Evolutionary conservation across 2,888 invertebrate genomes (phyloP), one percentile per base, ranked within the genome.

Genomic region (Seira musarum): DNA sequence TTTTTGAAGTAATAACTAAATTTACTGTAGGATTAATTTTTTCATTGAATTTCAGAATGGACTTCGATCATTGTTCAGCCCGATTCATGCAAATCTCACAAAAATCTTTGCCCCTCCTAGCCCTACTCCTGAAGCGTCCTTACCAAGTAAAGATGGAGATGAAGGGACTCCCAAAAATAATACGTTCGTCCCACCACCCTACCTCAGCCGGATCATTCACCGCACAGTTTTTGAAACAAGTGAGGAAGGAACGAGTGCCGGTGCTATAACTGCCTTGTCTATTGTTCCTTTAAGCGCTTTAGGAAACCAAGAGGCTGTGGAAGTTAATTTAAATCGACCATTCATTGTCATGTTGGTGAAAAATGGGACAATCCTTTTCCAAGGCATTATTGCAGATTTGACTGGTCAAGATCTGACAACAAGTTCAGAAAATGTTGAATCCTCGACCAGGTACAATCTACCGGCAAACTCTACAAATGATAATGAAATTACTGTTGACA

Each of bases 181-280:
- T 13, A 13, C 40, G 6, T n/a, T 66, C 19, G 8, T 66, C 19
- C 66, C 66, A 17, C 19, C 35, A 13, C 77, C 65, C 0, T 77
- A 64, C 17, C 13, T 70, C 0, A 65, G 57, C n/a, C 69, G 30
- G 15, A 65, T 69, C 3, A 15, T 77, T 65, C 77, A 70, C 19
- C 19, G 65, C 17, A 77, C 77, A 17, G 61, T 77, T 35, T 77
- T 77, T 19, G 70, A 70, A 70, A 70, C 63, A n/a, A 61, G 61
- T 21, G 76, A 76, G 30, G 69, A 76, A 35, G 77, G 70, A 21
- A 77, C 70, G 1, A 35, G 25, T 1, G 70, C 70, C 13, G 77
- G 63, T 13, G 77, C 70, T 0, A 3, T 70, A 3, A 70, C 77
- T 10, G 30, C 64, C 1, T 10, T 70, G 10, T 70, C 69, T 0